phyloP scores from a whole-genome alignment of 2,113 vertebrate species.

The Thamnophis sirtalis region DNA sequence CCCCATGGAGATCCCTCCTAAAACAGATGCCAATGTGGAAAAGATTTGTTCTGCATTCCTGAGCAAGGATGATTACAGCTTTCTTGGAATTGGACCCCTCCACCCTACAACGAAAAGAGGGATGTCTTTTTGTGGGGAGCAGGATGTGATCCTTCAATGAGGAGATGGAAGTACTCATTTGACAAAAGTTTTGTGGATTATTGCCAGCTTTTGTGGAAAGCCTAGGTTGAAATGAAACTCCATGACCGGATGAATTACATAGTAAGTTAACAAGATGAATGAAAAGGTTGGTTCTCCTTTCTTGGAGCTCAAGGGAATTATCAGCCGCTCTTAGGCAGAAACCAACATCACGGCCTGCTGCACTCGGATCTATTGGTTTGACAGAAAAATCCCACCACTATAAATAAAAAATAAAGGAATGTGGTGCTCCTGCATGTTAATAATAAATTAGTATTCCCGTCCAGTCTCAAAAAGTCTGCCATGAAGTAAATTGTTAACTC shows the following conservation, averaged over 20 bases:
- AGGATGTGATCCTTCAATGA: neutral
- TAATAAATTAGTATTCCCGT: constrained; percentile 10
- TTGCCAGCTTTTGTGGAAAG: neutral
- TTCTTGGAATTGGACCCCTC: constrained; percentile 15
- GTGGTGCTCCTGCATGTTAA: constrained; percentile 5
- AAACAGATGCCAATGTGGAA: constrained; percentile 63
- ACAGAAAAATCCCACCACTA: neutral
- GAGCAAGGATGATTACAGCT: constrained; percentile 25
- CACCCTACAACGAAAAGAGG: neutral
- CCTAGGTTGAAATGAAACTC: neutral
- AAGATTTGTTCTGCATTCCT: constrained; percentile 73
- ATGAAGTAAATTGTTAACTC: neutral
- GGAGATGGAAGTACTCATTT: neutral
- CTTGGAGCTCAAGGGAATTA: neutral
- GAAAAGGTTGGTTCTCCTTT: constrained; percentile 5
- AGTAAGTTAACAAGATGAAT: neutral
- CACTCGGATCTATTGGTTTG: neutral
- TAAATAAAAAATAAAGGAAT: neutral
- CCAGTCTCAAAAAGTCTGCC: neutral
- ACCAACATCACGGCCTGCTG: constrained; percentile 11
- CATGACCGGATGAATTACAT: neutral
- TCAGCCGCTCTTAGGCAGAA: neutral
- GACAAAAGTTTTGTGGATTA: neutral
- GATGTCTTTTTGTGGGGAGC: neutral
- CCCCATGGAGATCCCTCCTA: neutral